These are phyloP conservation scores for Phylloscopus whistleri DNA, from an alignment of 2,113 vertebrate species.

Conservation along the genomic window DNA sequence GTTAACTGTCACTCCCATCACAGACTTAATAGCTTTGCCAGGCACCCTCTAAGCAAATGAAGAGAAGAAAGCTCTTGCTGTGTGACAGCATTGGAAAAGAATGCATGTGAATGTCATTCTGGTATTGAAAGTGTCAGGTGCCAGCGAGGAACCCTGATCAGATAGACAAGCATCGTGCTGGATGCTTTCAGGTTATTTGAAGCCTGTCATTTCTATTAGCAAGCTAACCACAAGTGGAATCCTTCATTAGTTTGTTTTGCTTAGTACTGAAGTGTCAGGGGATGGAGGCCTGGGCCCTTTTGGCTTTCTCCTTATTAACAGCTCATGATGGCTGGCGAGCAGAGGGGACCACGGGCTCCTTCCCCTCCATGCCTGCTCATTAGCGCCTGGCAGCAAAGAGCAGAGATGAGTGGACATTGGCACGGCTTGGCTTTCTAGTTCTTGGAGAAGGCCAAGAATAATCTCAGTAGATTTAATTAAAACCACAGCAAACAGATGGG, in stretches of 20 bases:
- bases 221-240: conserved; percentile 75
- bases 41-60: conserved; percentile 78
- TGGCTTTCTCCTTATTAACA: conserved; percentile 89
- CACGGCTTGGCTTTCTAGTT: conserved; percentile 77
- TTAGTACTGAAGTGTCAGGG: conserved; percentile 55
- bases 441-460: conserved; percentile 81
- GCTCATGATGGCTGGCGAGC: conserved; percentile 87
- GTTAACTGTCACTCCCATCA: conserved; percentile 82
- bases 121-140: conserved; percentile 81
- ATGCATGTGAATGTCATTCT: conserved; percentile 80
- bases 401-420: conserved; percentile 89
- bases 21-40: conserved; percentile 81
- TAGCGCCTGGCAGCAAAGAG: conserved; percentile 90
- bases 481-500: conserved; percentile 95
- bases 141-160: conserved; percentile 79
- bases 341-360: conserved; percentile 62
- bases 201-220: conserved; percentile 84
- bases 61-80: conserved; percentile 76
- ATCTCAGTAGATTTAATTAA: conserved; percentile 99
- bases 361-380: conserved; percentile 81
- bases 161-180: conserved; percentile 75
- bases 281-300: conserved; percentile 75
- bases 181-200: conserved; percentile 79
- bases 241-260: conserved; percentile 80
- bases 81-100: conserved; percentile 77